phyloP scores from a whole-genome alignment of 2,888 invertebrate species.

The Perizoma affinitatum region DNA sequence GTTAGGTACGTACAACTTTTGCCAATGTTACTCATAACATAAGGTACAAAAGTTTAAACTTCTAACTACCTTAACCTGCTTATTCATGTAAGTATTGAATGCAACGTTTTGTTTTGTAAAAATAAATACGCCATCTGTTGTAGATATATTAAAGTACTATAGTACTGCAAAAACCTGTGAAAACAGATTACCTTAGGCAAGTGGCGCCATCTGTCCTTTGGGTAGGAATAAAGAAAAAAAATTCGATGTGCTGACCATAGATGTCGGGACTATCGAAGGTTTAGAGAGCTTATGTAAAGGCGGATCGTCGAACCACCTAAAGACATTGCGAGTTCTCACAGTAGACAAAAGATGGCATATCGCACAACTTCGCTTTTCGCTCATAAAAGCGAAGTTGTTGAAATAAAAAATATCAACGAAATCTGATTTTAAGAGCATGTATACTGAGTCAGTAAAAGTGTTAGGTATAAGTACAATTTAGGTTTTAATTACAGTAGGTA shows the following conservation, averaged over 20 bases:
- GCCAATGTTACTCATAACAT: too few species aligned
- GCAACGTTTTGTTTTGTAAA: too few species aligned
- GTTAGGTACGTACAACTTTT: too few species aligned
- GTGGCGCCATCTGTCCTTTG: constrained; percentile 5
- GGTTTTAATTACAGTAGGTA: too few species aligned
- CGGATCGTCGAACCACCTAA: background rate
- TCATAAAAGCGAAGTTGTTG: background rate
- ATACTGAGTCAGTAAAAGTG: too few species aligned
- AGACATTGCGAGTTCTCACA: background rate
- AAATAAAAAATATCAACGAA: background rate
- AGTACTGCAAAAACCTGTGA: background rate
- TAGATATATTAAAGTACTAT: background rate
- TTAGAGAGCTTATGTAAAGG: background rate
- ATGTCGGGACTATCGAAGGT: constrained; percentile 8
- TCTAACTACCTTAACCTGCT: too few species aligned
- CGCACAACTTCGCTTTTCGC: background rate
- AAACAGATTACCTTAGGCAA: background rate
- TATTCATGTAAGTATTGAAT: too few species aligned
- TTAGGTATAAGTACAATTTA: too few species aligned
- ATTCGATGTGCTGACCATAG: background rate
- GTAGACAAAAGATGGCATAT: constrained; percentile 6
- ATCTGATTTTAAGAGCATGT: too few species aligned
- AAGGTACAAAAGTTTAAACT: too few species aligned
- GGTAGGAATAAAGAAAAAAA: background rate
- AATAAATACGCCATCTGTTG: background rate